These are phyloP conservation scores for Ginglymostoma cirratum DNA, from an alignment of 2,113 vertebrate genomes.

Conservation along the genomic window DNA sequence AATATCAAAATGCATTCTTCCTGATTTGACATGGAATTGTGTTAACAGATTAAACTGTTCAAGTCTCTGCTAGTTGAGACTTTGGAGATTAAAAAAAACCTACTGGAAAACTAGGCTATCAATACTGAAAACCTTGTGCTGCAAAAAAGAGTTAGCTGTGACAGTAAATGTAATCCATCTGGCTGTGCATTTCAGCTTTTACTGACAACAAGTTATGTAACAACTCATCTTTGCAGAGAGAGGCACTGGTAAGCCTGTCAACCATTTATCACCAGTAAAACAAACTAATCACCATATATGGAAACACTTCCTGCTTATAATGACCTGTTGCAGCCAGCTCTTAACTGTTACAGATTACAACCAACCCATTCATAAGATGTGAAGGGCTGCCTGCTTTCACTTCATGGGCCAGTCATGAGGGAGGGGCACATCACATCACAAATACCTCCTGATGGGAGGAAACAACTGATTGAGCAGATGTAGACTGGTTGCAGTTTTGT, in stretches of 20 bases:
- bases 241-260: slow-evolving; percentile 26
- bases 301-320: slow-evolving; percentile 54
- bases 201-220: background rate
- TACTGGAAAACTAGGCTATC: background rate
- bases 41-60: background rate
- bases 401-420: background rate
- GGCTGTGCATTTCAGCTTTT: background rate
- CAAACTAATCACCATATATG: slow-evolving; percentile 50
- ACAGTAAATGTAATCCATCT: background rate
- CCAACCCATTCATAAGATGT: slow-evolving; percentile 67
- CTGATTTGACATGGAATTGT: background rate
- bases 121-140: background rate
- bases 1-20: background rate
- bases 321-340: slow-evolving; percentile 60
- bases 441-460: slow-evolving; percentile 14
- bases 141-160: background rate
- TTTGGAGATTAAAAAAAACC: background rate
- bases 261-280: slow-evolving; percentile 12
- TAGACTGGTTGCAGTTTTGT: background rate
- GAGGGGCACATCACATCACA: slow-evolving; percentile 12
- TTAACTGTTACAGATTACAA: slow-evolving; percentile 54
- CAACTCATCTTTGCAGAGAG: background rate
- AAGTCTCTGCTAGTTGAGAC: background rate
- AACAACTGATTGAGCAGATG: slow-evolving; percentile 6
- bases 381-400: slow-evolving; percentile 30